Percentiles rank a stretch among this genome's conserved stretches.
Conservation (phyloP, 2,888 invertebrate species). For the Archips crataeganus region DNA sequence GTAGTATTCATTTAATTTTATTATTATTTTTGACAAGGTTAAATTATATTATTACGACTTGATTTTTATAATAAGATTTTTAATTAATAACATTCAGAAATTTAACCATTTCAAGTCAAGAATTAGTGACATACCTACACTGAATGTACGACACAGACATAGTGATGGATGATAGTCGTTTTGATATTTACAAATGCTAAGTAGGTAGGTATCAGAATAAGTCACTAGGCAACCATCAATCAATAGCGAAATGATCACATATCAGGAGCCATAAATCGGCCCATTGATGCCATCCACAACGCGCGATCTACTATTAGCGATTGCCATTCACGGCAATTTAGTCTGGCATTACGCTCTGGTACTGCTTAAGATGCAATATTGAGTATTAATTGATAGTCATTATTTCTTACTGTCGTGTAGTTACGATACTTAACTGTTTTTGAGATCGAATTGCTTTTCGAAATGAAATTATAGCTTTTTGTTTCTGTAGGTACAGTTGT, state of each 20-base stretch:
- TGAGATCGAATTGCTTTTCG: neutral
- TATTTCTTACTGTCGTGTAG: neutral
- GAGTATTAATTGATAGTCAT: neutral
- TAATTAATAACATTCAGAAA: too few relatives aligned
- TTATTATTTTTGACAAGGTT: too few relatives aligned
- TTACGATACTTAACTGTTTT: neutral
- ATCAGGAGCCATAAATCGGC: constrained; percentile 15
- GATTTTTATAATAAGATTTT: too few relatives aligned
- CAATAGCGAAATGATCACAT: constrained; percentile 4
- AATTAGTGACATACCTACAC: too few relatives aligned
- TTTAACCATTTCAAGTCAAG: too few relatives aligned
- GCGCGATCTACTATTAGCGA: constrained; percentile 28
- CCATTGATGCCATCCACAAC: constrained; percentile 1
- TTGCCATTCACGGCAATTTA: constrained; percentile 36
- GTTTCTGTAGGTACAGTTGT: too few relatives aligned
- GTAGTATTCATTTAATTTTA: too few relatives aligned
- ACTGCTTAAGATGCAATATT: constrained; percentile 18
- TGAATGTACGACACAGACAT: too few relatives aligned
- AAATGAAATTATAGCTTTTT: too few relatives aligned
- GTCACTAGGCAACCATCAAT: neutral
- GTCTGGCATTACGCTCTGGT: constrained; percentile 30
- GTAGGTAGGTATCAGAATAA: neutral
- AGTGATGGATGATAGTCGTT: neutral
- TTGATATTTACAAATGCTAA: neutral
- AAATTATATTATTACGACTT: too few relatives aligned